Percentiles rank a stretch among this genome's conserved stretches.
Evolutionary conservation across 2,888 invertebrate species (phyloP).

Genomic region (Drosophila greeni): DNA sequence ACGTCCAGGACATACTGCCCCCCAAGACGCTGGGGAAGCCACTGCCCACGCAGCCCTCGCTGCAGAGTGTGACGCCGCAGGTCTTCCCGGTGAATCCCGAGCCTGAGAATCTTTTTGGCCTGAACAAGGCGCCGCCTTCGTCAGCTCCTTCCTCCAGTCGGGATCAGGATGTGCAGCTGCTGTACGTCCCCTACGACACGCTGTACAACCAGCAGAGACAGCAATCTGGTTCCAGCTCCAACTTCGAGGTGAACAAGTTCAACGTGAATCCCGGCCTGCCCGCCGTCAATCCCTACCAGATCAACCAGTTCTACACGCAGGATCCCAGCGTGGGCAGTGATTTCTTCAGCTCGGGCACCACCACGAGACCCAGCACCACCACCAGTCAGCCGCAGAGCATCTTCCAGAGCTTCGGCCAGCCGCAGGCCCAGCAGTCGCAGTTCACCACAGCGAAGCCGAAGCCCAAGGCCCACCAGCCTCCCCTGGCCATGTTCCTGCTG

Average conservation of each 20-base stretch:
- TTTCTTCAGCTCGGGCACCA: conserved; percentile 64
- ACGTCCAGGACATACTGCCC: conserved; percentile 70
- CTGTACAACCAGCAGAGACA: conserved; percentile 80
- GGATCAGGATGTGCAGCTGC: conserved; percentile 85
- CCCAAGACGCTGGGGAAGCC: conserved; percentile 70
- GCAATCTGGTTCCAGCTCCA: conserved; percentile 48
- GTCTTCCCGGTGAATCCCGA: conserved; percentile 68
- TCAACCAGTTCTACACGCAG: conserved; percentile 79
- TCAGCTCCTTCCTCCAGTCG: conserved; percentile 46
- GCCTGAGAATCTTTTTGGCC: conserved; percentile 59
- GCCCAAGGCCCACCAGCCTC: conserved; percentile 89
- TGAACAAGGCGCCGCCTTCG: conserved; percentile 55
- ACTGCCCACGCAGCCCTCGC: conserved; percentile 64
- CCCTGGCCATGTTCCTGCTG: conserved; percentile 88
- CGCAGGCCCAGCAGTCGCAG: conserved; percentile 78
- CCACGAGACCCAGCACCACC: conserved; percentile 74
- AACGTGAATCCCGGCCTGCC: conserved; percentile 72
- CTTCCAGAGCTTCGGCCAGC: conserved; percentile 73
- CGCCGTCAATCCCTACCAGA: conserved; percentile 79
- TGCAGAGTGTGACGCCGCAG: conserved; percentile 71
- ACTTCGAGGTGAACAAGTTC: conserved; percentile 72
- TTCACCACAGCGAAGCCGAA: conserved; percentile 81
- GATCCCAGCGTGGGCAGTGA: conserved; percentile 68
- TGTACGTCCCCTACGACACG: conserved; percentile 90
- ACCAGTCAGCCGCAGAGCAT: conserved; percentile 70